Evolutionary conservation across 2,113 vertebrate species (phyloP), one percentile per base, ranked within the genome.

Genomic region (Egretta garzetta): DNA sequence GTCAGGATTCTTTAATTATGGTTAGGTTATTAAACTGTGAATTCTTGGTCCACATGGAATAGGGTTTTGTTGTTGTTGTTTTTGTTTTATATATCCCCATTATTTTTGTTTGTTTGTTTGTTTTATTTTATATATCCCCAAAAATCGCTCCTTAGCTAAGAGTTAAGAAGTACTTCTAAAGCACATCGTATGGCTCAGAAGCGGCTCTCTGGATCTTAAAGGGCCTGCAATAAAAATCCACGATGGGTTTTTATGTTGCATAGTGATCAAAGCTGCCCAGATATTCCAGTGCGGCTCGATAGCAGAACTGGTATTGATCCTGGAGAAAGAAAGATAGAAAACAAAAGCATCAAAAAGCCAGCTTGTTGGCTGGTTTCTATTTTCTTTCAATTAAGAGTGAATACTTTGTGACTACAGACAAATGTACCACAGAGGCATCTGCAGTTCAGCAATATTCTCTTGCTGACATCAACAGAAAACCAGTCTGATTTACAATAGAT

Each of bases 251-350:
- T 99, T 99, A 99, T 98, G 99, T 99, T 99, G 99, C 99, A 99
- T 99, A 99, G 99, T 99, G 99, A 98, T 99, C 99, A 98, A 99
- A 99, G 98, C 99, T 99, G 98, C 99, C 99, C 98, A 99, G 98
- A 98, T 99, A 99, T 96, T 99, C 99, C 98, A 99, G 97, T 93
- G 99, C 99, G 86, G 99, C 99, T 98, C 99, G 99, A 97, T 99
- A 99, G 98, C 99, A 99, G 98, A 99, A 99, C 98, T 99, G 99
- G 96, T 99, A 99, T 97, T 99, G 99, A 99, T 99, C 99, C 99
- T 99, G 96, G 24, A 96, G 79, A 92, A 97, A 88, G 80, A 60
- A 88, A 93, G 37, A 71, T 33, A 96, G 55, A 97, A 91, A 97
- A 93, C 59, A 80, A 71, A 43, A 90, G 55, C n/a, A 94, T 97